Percentiles rank a stretch among this genome's conserved stretches.
These are phyloP conservation scores for Delichon dasypus DNA, from an alignment of 2,797 vertebrate genomes.

Conservation along the genomic window DNA sequence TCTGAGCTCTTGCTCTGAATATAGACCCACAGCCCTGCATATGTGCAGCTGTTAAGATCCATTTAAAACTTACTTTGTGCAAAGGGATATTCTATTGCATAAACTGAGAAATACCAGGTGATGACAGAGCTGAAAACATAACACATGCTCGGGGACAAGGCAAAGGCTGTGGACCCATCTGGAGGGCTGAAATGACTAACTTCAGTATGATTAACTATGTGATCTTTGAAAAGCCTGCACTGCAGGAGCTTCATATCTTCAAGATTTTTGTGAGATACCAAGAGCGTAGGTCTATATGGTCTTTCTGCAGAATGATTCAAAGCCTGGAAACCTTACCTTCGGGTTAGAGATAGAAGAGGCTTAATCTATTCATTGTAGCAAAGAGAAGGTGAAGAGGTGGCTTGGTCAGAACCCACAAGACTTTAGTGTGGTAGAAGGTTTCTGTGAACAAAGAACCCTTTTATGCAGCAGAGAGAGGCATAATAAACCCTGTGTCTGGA, in stretches of 20 bases:
- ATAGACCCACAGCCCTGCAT: not conserved
- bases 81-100: not conserved
- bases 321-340: not conserved
- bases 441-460: slow-evolving; percentile 47
- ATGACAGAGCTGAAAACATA: not conserved
- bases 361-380: slow-evolving; percentile 17
- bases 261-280: not conserved
- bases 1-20: not conserved
- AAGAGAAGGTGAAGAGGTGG: slow-evolving; percentile 17
- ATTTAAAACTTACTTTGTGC: not conserved
- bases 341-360: not conserved
- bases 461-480: slow-evolving; percentile 25
- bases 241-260: not conserved
- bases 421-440: slow-evolving; percentile 41
- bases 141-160: not conserved
- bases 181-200: not conserved
- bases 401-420: slow-evolving; percentile 24
- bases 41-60: not conserved
- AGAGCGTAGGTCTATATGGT: not conserved
- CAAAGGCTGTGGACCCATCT: not conserved
- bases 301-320: slow-evolving; percentile 14
- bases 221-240: not conserved
- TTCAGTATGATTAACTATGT: not conserved
- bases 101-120: not conserved
- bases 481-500: slow-evolving; percentile 57